Base-by-base conservation (phyloP, 1,140 invertebrate species). In the Kradibia gibbosae region DNA sequence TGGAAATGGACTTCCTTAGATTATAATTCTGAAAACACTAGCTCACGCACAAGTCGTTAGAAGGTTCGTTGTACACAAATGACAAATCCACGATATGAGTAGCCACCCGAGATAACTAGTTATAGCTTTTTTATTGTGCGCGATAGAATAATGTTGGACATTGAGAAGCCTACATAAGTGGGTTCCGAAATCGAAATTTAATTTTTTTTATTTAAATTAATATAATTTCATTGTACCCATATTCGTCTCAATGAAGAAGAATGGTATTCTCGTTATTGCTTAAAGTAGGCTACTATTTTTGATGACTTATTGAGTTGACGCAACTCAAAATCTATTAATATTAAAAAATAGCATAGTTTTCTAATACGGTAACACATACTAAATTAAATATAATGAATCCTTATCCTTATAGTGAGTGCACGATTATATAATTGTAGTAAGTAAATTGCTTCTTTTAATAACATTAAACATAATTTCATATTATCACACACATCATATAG, bases 231-330 rank as follows among this genome's bases (percentile, higher is more conserved):
- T 17, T 36, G 0, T 34, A 39, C 17, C 3, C 31, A 20, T 65
- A 20, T 65, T 65, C 42, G 42, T 45, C 20, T 53, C 11, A 2
- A n/a, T 67, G 62, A 22, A 67, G 62, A 10, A 17, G 39, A 67
- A 67, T 39, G 34, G 62, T 67, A 39, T 67, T 67, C 34, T 67
- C 34, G 13, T 67, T 67, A 67, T 65, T 65, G 28, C 10, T 8
- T 3, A 67, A 39, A 10, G 3, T n/a, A n/a, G 22, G n/a, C n/a
- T 22, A 7, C 22, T 39, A 17, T n/a, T 39, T 31, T 60, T 34
- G 17, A 34, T 67, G 11, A 39, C n/a, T 67, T 39, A 3, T 39
- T 67, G 22, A 22, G 3, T 67, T 39, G 34, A 0, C 15, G 15
- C 7, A 17, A n/a, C 7, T n/a, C 1, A 22, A 39, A 8, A 4